These are phyloP conservation scores for Equus quagga DNA, from an alignment of 2,113 vertebrate species.

Conservation along the genomic window DNA sequence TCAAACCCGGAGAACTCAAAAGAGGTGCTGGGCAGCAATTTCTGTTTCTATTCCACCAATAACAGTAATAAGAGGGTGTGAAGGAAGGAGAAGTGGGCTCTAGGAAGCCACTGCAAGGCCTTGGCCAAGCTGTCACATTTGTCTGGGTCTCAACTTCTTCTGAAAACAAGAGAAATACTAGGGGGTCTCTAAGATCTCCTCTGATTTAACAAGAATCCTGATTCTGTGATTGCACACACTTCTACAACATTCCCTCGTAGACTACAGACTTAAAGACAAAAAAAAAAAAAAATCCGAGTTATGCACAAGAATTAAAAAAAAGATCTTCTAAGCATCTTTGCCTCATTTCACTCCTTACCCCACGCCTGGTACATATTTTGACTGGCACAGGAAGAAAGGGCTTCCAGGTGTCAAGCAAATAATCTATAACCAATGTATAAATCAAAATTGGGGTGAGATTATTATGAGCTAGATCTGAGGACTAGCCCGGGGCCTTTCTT, in stretches of 20 bases:
- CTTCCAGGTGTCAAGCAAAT: not conserved
- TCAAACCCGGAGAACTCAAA: not conserved
- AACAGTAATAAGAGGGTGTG: not conserved
- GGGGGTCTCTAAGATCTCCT: not conserved
- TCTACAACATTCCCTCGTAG: not conserved
- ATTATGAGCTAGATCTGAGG: too few relatives aligned
- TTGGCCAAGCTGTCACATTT: not conserved
- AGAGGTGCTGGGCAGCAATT: not conserved
- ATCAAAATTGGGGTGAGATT: too few relatives aligned
- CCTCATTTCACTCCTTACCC: not conserved
- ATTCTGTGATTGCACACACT: not conserved
- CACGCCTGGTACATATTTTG: not conserved
- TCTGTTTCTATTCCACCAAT: not conserved
- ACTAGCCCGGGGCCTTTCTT: too few relatives aligned
- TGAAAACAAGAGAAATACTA: not conserved
- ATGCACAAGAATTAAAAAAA: not conserved
- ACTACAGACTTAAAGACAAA: not conserved
- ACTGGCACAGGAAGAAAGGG: not conserved
- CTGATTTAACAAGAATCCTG: not conserved
- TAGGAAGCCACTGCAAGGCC: not conserved
- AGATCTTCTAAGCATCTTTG: not conserved
- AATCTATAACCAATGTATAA: too few relatives aligned
- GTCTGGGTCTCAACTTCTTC: not conserved
- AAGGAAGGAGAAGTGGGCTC: not conserved
- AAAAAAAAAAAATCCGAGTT: not conserved